Conservation (phyloP, 1,140 invertebrate genomes). For the Penaeus japonicus region DNA sequence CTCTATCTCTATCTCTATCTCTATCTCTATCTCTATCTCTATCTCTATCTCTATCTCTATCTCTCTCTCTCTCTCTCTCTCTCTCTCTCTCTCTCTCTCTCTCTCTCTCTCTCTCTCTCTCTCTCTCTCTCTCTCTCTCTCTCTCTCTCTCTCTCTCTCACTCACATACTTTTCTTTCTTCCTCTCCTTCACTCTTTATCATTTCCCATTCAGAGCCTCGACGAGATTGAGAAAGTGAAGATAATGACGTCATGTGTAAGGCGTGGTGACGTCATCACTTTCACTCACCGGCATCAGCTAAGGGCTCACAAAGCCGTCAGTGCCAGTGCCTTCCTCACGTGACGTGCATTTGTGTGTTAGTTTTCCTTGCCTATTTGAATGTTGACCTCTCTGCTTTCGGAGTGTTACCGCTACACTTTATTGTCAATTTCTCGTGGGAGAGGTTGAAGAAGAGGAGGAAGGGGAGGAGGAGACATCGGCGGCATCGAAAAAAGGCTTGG, state of each 20-base stretch:
- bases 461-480: too few species aligned
- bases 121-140: not conserved
- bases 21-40: not conserved
- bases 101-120: not conserved
- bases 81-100: too few species aligned
- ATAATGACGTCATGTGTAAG: conserved; percentile 9
- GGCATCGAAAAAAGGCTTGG: too few species aligned
- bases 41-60: not conserved
- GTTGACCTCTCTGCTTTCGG: too few species aligned
- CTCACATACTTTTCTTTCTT: not conserved
- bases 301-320: not conserved
- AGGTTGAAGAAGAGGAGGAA: too few species aligned
- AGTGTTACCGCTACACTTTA: too few species aligned
- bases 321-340: not conserved
- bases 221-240: conserved; percentile 22
- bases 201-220: not conserved
- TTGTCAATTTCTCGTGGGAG: too few species aligned
- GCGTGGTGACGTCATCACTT: conserved; percentile 26
- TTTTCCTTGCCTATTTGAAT: too few species aligned
- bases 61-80: too few species aligned
- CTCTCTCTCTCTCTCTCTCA: not conserved
- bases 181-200: not conserved
- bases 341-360: not conserved
- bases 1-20: not conserved
- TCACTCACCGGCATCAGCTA: not conserved